phyloP scores from a whole-genome alignment of 1,140 invertebrate genomes.

The Cydia splendana region DNA sequence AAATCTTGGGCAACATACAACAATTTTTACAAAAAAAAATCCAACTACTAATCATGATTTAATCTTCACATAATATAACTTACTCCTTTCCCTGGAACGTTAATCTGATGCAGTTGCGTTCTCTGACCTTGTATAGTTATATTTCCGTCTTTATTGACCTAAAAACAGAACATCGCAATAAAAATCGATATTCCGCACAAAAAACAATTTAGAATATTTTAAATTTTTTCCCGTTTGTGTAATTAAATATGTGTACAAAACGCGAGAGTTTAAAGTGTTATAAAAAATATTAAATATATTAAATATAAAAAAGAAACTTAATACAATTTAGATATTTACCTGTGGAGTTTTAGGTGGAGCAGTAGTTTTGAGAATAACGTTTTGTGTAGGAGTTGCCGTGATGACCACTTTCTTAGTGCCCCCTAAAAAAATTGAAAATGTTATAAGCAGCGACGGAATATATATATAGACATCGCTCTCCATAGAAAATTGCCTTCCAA shows the following conservation, averaged over 20 bases:
- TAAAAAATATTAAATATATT: no score
- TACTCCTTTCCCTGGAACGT: slow-evolving; percentile 85
- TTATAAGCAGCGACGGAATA: neutral
- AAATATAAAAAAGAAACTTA: no score
- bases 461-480: no score
- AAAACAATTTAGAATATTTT: no score
- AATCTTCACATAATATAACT: slow-evolving; percentile 34
- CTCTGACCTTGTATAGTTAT: slow-evolving; percentile 77
- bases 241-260: no score
- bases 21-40: no score
- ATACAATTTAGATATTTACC: slow-evolving; percentile 43
- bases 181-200: neutral
- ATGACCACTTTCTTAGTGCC: slow-evolving; percentile 78
- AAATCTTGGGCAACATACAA: no score
- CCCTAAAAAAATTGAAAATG: slow-evolving; percentile 55
- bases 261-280: no score
- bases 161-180: slow-evolving; percentile 27
- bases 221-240: no score
- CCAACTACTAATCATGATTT: no score
- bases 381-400: slow-evolving; percentile 82
- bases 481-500: no score
- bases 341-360: slow-evolving; percentile 56
- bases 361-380: slow-evolving; percentile 73
- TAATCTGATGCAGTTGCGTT: slow-evolving; percentile 85
- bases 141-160: slow-evolving; percentile 79